Evolutionary conservation across 2,888 invertebrate genomes (phyloP).

Genomic region (Salticus scenicus): DNA sequence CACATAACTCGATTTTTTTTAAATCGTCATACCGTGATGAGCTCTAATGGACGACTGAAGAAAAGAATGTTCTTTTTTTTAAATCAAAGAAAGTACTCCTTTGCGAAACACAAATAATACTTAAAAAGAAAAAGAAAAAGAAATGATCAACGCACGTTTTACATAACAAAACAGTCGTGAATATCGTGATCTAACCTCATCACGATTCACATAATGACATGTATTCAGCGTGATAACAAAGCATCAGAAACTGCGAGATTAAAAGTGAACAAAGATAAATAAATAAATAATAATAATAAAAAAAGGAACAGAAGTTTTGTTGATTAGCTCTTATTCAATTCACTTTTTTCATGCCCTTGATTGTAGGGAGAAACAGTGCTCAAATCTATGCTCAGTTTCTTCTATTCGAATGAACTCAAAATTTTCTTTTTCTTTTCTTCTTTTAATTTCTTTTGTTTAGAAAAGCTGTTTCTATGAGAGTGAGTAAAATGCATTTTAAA

Average conservation of each 20-base stretch:
- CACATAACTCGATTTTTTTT: no score
- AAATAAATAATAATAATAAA: neutral
- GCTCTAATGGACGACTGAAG: neutral
- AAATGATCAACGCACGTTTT: conserved; percentile 8
- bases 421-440: neutral
- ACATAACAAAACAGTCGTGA: conserved; percentile 22
- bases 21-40: neutral
- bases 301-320: conserved; percentile 4
- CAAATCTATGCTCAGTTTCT: neutral
- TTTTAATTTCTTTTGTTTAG: conserved; percentile 29
- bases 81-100: neutral
- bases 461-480: conserved; percentile 10
- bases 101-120: neutral
- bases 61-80: neutral
- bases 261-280: neutral
- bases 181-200: conserved; percentile 26
- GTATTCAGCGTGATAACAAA: conserved; percentile 20
- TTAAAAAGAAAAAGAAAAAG: neutral
- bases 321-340: conserved; percentile 35
- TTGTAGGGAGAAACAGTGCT: neutral
- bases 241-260: neutral
- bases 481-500: conserved; percentile 41
- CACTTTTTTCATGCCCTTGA: neutral
- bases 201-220: conserved; percentile 23
- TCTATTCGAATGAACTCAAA: neutral